Base-by-base conservation (phyloP, 2,797 vertebrate genomes). In the Neostethus bicornis region DNA sequence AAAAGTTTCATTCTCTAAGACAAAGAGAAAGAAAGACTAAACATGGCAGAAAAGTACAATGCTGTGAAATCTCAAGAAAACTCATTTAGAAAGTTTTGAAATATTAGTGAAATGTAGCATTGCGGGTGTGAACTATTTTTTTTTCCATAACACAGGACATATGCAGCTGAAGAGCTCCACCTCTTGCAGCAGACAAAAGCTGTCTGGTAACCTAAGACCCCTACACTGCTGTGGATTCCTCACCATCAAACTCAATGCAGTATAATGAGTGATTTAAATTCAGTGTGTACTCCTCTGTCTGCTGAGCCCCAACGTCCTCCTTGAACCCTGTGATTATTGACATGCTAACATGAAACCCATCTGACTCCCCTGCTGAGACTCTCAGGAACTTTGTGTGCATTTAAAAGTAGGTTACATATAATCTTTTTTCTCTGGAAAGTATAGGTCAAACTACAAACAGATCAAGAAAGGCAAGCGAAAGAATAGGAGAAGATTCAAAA, bases 141-240 rank as follows among this genome's bases (percentile, higher is more conserved):
- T 68, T 77, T 83, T 80, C 50, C 37, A 72, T 62, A 67, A 51
- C 17, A 38, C 38, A 51, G 50, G 54, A 19, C 45, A 79, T 60
- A n/a, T 69, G 51, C 42, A 12, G 23, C 38, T 39, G 37, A 67
- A 50, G 68, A 74, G 71, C 70, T 56, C 80, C 67, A 48, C 72
- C 76, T 84, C 80, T 70, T 34, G 53, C 76, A 76, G 81, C 76
- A 89, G 75, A 88, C 87, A 81, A 89, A 89, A 86, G 85, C 84
- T 64, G 83, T 88, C 84, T 89, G 70, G 81, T 85, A 88, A 88
- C 86, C 85, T 86, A 85, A 75, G 72, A 86, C 85, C 83, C 63
- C 59, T 66, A 69, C 89, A 86, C 83, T 77, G 72, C 79, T 62
- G 64, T 26, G 54, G 66, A 81, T 75, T 79, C 74, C 51, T 62